A percentile compares a stretch with the other conserved stretches of the same genome.
These are phyloP conservation scores for Lepidurus arcticus DNA, from an alignment of 1,140 invertebrate genomes.

Conservation along the genomic window DNA sequence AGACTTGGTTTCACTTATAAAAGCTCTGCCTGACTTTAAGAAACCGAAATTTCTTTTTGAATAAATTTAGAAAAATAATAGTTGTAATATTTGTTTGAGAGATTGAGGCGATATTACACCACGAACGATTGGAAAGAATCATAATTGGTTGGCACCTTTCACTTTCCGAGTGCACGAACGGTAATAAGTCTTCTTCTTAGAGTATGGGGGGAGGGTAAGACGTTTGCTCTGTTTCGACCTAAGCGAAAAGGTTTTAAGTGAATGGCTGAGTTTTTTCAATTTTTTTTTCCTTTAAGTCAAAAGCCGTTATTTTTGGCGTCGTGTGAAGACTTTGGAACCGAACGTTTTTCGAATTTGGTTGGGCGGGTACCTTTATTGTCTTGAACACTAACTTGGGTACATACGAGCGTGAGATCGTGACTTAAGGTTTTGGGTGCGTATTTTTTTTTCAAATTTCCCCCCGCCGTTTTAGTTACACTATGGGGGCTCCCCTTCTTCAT, in stretches of 20 bases:
- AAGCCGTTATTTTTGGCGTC: slow-evolving; percentile 18
- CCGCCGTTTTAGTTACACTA: background rate
- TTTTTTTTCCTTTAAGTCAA: background rate
- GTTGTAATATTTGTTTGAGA: background rate
- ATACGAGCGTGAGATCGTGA: slow-evolving; percentile 21
- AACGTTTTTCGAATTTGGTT: background rate
- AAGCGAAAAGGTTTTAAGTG: background rate
- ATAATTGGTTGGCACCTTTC: slow-evolving; percentile 19
- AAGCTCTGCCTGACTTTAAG: too few species aligned
- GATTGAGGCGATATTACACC: background rate
- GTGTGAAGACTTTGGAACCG: background rate
- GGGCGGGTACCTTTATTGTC: slow-evolving; percentile 20
- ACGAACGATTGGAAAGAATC: background rate
- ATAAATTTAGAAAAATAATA: background rate
- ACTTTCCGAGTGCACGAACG: slow-evolving; percentile 2
- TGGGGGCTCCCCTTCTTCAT: background rate
- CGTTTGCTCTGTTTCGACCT: background rate
- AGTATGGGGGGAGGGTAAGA: background rate
- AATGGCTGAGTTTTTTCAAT: background rate
- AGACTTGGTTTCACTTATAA: too few species aligned
- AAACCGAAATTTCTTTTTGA: too few species aligned
- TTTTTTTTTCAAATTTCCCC: slow-evolving; percentile 1
- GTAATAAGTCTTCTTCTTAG: background rate
- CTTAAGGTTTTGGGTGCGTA: background rate
- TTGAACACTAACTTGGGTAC: background rate